phyloP scores from a whole-genome alignment of 1,140 invertebrate genomes.

The Amphibalanus amphitrite region DNA sequence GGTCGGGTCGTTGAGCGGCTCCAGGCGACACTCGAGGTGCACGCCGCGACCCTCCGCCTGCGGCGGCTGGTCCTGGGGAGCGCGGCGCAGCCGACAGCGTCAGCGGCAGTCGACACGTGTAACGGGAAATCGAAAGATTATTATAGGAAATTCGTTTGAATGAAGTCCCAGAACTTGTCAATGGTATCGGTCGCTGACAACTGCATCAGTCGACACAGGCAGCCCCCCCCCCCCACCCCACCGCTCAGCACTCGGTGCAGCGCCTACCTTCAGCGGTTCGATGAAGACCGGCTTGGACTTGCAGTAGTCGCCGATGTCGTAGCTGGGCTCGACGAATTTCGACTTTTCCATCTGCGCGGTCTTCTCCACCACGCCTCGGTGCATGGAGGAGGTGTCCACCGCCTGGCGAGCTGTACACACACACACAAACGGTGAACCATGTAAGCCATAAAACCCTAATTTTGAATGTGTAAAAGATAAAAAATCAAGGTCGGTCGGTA shows the following conservation, averaged over 20 bases:
- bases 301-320: conserved; percentile 78
- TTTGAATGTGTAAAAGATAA: background rate
- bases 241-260: no score
- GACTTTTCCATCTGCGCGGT: conserved; percentile 69
- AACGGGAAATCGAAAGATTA: no score
- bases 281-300: conserved; percentile 83
- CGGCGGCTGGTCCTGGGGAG: no score
- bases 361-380: conserved; percentile 62
- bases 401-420: conserved; percentile 33
- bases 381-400: conserved; percentile 72
- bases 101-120: no score
- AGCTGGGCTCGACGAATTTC: conserved; percentile 67
- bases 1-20: conserved; percentile 87
- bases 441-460: background rate
- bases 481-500: no score
- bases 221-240: no score
- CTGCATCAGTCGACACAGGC: no score
- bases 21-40: conserved; percentile 71
- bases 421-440: no score
- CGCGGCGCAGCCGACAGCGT: conserved; percentile 6
- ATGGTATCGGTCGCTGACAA: no score
- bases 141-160: no score
- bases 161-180: no score
- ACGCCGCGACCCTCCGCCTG: conserved; percentile 65
- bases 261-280: conserved; percentile 56